Conservation (phyloP, 2,113 vertebrate species). For the cat (Felis catus) region DNA sequence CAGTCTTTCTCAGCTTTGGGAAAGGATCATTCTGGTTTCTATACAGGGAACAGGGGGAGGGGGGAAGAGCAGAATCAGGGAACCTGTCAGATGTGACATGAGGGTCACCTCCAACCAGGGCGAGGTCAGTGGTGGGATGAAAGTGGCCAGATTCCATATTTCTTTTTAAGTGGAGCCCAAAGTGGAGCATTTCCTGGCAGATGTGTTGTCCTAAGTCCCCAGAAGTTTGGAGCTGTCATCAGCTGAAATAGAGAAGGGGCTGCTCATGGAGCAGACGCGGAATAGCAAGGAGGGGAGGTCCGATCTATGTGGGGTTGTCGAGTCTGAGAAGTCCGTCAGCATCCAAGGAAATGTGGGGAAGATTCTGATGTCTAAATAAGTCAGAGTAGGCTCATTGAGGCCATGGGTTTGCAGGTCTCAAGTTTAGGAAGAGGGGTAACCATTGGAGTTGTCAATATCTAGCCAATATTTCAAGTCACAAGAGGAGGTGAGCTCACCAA, state of each 20-base stretch:
- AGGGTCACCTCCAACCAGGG: neutral
- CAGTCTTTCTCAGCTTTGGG: neutral
- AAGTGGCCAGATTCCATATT: neutral
- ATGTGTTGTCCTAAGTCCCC: neutral
- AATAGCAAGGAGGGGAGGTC: fast-evolving
- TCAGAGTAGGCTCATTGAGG: neutral
- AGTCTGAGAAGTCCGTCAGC: neutral
- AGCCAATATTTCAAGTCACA: neutral
- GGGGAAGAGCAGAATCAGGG: neutral
- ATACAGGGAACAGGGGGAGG: neutral
- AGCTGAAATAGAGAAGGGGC: neutral
- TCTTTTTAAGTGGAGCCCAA: neutral
- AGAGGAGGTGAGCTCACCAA: neutral
- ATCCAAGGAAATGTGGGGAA: neutral
- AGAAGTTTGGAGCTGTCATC: neutral
- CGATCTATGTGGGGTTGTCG: neutral
- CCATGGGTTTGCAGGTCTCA: neutral
- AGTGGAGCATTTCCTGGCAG: neutral
- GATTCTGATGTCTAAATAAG: neutral
- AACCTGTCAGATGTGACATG: neutral
- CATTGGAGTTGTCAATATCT: fast-evolving
- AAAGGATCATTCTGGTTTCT: neutral
- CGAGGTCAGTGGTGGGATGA: fast-evolving
- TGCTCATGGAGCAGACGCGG: neutral
- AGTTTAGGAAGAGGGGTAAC: neutral